Conservation (phyloP, 2,113 vertebrate genomes). For the Paramormyrops kingsleyae region DNA sequence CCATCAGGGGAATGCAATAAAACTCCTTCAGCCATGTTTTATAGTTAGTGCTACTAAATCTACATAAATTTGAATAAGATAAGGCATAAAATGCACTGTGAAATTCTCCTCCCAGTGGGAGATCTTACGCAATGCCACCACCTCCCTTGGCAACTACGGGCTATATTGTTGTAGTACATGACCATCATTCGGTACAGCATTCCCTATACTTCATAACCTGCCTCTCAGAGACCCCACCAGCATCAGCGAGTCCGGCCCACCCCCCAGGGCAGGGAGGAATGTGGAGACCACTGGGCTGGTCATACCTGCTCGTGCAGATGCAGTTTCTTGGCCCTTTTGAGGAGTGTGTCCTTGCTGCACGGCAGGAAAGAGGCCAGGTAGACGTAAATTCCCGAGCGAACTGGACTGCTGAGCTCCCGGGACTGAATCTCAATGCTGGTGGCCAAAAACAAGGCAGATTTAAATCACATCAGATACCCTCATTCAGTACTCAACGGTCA, state of each 20-base stretch:
- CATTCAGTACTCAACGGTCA: not conserved
- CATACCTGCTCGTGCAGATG: constrained; percentile 73
- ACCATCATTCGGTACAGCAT: not conserved
- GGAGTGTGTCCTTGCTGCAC: constrained; percentile 82
- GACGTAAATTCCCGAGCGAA: constrained; percentile 79
- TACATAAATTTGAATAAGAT: not conserved
- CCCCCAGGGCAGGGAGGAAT: not conserved
- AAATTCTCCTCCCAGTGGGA: not conserved
- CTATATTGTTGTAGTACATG: not conserved
- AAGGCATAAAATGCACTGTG: not conserved
- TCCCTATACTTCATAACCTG: not conserved
- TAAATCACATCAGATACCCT: not conserved
- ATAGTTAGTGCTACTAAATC: not conserved
- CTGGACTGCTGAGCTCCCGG: constrained; percentile 68
- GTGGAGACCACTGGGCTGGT: not conserved
- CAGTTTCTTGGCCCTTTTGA: constrained; percentile 78
- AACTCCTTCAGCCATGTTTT: not conserved
- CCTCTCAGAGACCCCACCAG: not conserved
- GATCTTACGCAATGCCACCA: not conserved
- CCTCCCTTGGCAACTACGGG: not conserved
- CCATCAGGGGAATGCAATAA: not conserved
- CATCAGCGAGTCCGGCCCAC: not conserved
- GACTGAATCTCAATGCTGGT: constrained; percentile 79
- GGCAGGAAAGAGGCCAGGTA: constrained; percentile 82
- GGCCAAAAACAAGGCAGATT: constrained; percentile 22